Evolutionary conservation across 2,888 invertebrate species (phyloP).

Genomic region (Beris chalybata): DNA sequence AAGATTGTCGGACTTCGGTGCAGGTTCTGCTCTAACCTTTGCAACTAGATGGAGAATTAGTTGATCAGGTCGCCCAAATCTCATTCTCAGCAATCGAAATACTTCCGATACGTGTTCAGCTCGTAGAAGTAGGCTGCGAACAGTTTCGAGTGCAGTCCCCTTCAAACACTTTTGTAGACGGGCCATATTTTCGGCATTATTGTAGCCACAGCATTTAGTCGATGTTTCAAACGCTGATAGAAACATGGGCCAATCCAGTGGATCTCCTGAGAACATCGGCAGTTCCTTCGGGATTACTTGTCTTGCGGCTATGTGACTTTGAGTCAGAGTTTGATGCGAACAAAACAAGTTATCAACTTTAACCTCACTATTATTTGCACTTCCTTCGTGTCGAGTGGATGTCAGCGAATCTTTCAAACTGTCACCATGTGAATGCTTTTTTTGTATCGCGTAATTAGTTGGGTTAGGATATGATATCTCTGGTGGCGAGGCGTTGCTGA

Average conservation of each 20-base stretch:
- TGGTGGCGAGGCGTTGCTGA: too few relatives aligned
- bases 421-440: too few relatives aligned
- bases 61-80: conserved; percentile 8
- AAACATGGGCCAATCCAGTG: conserved; percentile 10
- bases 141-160: conserved; percentile 1
- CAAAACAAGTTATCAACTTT: too few relatives aligned
- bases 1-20: too few relatives aligned
- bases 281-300: conserved; percentile 4
- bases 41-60: neutral
- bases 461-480: too few relatives aligned
- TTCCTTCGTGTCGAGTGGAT: too few relatives aligned
- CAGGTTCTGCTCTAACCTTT: too few relatives aligned
- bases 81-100: neutral
- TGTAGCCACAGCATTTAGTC: neutral
- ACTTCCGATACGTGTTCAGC: neutral
- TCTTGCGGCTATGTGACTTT: conserved; percentile 3
- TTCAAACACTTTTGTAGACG: conserved; percentile 11
- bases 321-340: too few relatives aligned
- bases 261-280: conserved; percentile 4
- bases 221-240: neutral
- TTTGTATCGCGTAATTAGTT: too few relatives aligned
- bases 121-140: conserved; percentile 1
- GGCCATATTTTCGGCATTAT: too few relatives aligned
- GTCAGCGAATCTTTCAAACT: too few relatives aligned
- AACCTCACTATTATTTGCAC: too few relatives aligned